phyloP scores from a whole-genome alignment of 1,140 invertebrate genomes.

The Cydia splendana region DNA sequence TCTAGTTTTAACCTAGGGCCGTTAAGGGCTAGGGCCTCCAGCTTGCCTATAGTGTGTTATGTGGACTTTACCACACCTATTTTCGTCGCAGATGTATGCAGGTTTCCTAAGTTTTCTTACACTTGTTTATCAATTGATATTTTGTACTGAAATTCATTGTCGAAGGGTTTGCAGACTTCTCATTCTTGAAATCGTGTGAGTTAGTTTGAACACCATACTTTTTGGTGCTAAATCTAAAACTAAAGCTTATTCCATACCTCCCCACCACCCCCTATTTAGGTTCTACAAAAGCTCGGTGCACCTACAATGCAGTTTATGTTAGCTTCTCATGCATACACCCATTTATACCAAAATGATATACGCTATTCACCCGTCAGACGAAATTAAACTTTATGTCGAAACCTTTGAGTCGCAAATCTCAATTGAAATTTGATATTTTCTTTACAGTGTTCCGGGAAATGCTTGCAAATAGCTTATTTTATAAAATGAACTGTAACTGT shows the following conservation, averaged over 20 bases:
- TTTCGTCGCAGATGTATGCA: too few species aligned
- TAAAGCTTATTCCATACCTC: slow-evolving; percentile 51
- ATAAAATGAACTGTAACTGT: neutral
- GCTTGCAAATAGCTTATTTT: too few species aligned
- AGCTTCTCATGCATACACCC: slow-evolving; percentile 71
- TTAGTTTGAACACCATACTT: too few species aligned
- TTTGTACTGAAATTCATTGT: too few species aligned
- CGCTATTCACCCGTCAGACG: slow-evolving; percentile 40
- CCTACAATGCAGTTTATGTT: slow-evolving; percentile 68
- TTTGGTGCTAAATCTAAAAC: slow-evolving; percentile 26
- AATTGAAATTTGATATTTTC: slow-evolving; percentile 44
- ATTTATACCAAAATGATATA: slow-evolving; percentile 61
- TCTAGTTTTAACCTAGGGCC: too few species aligned
- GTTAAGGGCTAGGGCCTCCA: too few species aligned
- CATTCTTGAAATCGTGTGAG: too few species aligned
- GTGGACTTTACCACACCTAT: too few species aligned
- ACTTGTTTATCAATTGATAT: too few species aligned
- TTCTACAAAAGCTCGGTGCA: slow-evolving; percentile 70
- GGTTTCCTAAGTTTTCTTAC: too few species aligned
- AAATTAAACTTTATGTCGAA: slow-evolving; percentile 57
- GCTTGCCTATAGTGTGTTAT: too few species aligned
- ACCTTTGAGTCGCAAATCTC: slow-evolving; percentile 49
- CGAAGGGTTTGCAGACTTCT: too few species aligned
- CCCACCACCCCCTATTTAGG: slow-evolving; percentile 54
- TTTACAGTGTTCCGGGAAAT: slow-evolving; percentile 37